Percentiles rank a stretch among this genome's conserved stretches.
Evolutionary conservation across 2,797 vertebrate genomes (phyloP).

Genomic region (Chloroceryle amazona): DNA sequence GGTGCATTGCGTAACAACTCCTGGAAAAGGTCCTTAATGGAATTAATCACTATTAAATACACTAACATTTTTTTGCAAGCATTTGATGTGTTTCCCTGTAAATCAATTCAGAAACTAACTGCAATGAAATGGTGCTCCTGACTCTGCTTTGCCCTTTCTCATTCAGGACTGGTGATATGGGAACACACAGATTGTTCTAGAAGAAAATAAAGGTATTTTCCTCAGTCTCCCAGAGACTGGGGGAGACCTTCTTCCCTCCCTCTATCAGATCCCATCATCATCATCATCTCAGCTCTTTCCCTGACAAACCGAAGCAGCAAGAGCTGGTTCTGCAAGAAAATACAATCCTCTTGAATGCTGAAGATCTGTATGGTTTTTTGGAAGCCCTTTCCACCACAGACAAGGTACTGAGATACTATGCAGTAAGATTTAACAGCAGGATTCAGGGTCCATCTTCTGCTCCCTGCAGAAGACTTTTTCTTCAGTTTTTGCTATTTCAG

Average conservation of each 20-base stretch:
- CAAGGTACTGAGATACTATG: background rate
- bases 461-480: background rate
- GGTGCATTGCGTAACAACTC: background rate
- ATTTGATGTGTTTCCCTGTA: background rate
- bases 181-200: background rate
- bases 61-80: background rate
- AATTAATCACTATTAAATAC: background rate
- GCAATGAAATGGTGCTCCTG: background rate
- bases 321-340: background rate
- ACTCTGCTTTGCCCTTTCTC: background rate
- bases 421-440: background rate
- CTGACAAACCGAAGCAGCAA: background rate
- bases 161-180: background rate
- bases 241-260: background rate
- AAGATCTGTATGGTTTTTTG: background rate
- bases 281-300: background rate
- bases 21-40: background rate
- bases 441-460: background rate
- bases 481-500: background rate
- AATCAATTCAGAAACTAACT: background rate
- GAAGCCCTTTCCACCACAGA: background rate
- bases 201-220: background rate
- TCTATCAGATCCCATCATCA: accelerated
- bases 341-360: background rate
- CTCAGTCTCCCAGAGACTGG: background rate